Evolutionary conservation across 64 coral and sea anemone genomes (phyloP).

Genomic region (Pocillopora verrucosa): DNA sequence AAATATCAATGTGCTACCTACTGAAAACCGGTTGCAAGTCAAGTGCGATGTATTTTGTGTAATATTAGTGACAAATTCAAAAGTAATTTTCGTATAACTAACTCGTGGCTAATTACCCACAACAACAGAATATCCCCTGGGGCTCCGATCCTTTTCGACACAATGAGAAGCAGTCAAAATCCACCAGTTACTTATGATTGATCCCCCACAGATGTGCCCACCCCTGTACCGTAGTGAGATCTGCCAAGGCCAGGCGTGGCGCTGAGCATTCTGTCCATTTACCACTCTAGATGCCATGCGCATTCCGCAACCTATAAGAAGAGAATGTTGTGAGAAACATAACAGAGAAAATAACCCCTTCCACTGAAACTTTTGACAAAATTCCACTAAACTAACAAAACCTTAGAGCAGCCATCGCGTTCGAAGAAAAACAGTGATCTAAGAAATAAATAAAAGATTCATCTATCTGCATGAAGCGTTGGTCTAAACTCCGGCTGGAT

Average conservation of each 20-base stretch:
- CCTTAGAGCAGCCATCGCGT: too few species aligned
- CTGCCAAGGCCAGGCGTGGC: slow-evolving; percentile 77
- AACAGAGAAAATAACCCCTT: not conserved
- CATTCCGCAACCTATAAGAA: slow-evolving; percentile 5
- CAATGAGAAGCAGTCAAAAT: slow-evolving; percentile 58
- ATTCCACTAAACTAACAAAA: too few species aligned
- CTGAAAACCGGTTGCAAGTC: too few species aligned
- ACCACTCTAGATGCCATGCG: slow-evolving; percentile 44
- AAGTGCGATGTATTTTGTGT: too few species aligned
- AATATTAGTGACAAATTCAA: too few species aligned
- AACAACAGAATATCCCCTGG: slow-evolving; percentile 14
- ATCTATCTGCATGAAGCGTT: too few species aligned
- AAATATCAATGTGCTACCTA: too few species aligned
- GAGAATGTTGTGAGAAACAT: too few species aligned
- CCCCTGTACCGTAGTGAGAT: slow-evolving; percentile 46
- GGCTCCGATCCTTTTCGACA: slow-evolving; percentile 28
- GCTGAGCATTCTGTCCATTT: slow-evolving; percentile 62
- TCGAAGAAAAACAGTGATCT: too few species aligned
- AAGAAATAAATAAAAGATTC: too few species aligned
- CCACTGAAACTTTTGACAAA: not conserved
- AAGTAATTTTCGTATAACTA: too few species aligned
- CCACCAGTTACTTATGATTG: slow-evolving; percentile 5
- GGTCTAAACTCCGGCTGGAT: too few species aligned
- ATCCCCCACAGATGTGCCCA: slow-evolving; percentile 48
- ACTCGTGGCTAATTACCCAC: not conserved